Conservation (phyloP, 2,113 vertebrate genomes). For the Lutjanus erythropterus region DNA sequence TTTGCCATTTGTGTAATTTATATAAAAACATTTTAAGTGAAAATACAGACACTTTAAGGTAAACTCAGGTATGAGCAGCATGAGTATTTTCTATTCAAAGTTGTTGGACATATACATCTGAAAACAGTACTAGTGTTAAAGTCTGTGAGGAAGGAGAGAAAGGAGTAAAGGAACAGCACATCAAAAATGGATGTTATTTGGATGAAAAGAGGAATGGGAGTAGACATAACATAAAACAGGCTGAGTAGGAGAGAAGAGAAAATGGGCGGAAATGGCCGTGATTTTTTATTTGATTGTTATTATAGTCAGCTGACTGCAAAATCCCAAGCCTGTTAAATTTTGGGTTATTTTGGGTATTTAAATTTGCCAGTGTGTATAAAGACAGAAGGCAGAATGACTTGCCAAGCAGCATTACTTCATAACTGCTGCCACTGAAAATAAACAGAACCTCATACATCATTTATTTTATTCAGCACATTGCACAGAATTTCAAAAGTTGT, state of each 20-base stretch:
- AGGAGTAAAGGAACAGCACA: not conserved
- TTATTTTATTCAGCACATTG: conserved; percentile 36
- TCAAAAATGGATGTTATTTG: not conserved
- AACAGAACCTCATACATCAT: conserved; percentile 7
- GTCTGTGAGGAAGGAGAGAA: conserved; percentile 9
- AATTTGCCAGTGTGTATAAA: conserved; percentile 47
- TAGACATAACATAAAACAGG: conserved; percentile 8
- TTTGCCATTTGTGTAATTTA: no score
- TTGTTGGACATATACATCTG: no score
- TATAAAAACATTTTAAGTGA: no score
- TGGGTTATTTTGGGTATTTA: conserved; percentile 45
- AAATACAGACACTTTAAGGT: no score
- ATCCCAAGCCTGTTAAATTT: conserved; percentile 19
- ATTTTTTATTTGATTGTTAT: conserved; percentile 32
- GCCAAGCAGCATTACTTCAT: conserved; percentile 30
- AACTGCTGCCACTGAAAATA: conserved; percentile 15
- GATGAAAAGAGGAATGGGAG: conserved; percentile 13
- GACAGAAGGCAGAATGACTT: conserved; percentile 36
- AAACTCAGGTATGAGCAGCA: no score
- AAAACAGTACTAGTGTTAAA: no score
- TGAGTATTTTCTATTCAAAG: no score
- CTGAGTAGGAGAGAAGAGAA: not conserved
- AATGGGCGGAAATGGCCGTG: conserved; percentile 5
- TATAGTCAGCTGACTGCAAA: conserved; percentile 22
- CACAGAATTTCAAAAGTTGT: not conserved